Percentiles rank a stretch among this genome's conserved stretches.
Conservation (phyloP, 2,797 vertebrate species). For the Staurois parvus region DNA sequence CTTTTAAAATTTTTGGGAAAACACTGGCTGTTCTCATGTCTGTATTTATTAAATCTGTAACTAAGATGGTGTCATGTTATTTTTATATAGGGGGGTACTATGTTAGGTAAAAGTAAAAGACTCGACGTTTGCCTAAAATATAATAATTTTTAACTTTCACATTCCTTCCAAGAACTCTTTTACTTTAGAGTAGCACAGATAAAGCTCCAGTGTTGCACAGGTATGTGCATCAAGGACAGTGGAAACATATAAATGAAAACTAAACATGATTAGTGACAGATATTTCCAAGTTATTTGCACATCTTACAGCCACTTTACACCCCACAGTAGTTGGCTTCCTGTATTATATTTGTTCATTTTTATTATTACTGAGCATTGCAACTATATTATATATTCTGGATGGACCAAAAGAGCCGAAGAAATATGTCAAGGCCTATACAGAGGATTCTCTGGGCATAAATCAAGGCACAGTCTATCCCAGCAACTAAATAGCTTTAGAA, state of each 20-base stretch:
- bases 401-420: too few relatives aligned
- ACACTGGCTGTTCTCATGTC: too few relatives aligned
- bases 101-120: neutral
- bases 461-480: too few relatives aligned
- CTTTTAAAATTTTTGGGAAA: too few relatives aligned
- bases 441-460: too few relatives aligned
- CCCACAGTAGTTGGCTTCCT: neutral
- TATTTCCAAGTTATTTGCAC: neutral
- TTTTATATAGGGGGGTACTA: too few relatives aligned
- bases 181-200: neutral
- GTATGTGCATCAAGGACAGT: neutral
- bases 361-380: neutral
- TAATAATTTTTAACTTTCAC: neutral
- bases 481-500: too few relatives aligned
- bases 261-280: neutral
- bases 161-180: neutral
- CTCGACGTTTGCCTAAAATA: constrained; percentile 20
- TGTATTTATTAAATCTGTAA: too few relatives aligned
- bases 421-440: too few relatives aligned
- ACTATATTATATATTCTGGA: neutral
- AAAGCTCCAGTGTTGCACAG: constrained; percentile 17
- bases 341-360: neutral
- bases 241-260: neutral
- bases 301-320: neutral
- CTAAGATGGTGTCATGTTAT: too few relatives aligned